Conservation (phyloP, 2,113 vertebrate genomes). For the Elachura formosa region DNA sequence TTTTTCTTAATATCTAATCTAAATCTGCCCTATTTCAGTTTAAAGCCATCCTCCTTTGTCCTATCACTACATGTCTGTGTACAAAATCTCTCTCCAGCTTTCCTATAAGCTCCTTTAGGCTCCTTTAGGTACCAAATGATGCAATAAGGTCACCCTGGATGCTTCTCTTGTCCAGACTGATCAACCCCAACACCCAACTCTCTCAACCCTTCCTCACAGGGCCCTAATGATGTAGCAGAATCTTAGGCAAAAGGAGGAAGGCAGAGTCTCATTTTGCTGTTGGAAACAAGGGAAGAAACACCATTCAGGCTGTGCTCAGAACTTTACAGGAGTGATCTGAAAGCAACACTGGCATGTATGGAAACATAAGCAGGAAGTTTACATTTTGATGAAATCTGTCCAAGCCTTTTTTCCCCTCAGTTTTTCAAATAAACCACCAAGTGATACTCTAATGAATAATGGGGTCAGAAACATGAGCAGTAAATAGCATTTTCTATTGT, state of each 20-base stretch:
- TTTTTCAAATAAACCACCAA: neutral
- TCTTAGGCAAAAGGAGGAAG: neutral
- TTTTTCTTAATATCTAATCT: neutral
- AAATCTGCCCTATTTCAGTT: neutral
- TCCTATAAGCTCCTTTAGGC: neutral
- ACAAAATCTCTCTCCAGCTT: neutral
- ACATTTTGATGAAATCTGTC: neutral
- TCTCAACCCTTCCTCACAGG: neutral
- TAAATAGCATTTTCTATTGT: neutral
- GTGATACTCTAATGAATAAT: neutral
- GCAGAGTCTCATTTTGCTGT: neutral
- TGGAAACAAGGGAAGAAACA: neutral
- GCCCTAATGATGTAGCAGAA: neutral
- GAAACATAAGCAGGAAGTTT: neutral
- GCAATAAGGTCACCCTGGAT: neutral
- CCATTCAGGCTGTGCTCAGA: neutral
- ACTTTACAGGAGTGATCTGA: neutral
- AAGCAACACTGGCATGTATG: neutral
- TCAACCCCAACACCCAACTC: neutral
- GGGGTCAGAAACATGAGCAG: neutral
- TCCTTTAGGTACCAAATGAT: fast-evolving
- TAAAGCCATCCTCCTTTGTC: neutral
- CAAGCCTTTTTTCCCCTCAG: neutral
- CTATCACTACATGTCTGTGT: no score
- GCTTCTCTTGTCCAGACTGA: neutral